These are phyloP conservation scores for Lordiphosa clarofinis DNA, from an alignment of 1,140 invertebrate species.

Conservation along the genomic window DNA sequence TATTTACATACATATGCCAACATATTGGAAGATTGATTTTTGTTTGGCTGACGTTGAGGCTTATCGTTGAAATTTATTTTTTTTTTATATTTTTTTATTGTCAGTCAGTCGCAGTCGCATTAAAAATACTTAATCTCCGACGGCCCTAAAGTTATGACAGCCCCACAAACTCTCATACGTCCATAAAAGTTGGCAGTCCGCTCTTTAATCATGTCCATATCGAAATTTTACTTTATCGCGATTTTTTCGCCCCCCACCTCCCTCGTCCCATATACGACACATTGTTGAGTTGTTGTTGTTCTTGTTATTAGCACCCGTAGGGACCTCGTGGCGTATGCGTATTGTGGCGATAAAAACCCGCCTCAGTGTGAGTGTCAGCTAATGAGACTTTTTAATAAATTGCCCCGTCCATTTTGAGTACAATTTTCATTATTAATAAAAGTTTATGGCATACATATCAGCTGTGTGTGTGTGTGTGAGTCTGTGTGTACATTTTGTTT, in stretches of 20 bases:
- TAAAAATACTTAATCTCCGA: slow-evolving; percentile 75
- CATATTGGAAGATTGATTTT: slow-evolving; percentile 72
- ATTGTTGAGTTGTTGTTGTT: slow-evolving; percentile 54
- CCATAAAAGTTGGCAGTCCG: slow-evolving; percentile 14
- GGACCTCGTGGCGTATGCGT: slow-evolving; percentile 66
- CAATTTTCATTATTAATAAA: slow-evolving; percentile 79
- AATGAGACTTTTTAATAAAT: slow-evolving; percentile 78
- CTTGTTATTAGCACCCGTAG: slow-evolving; percentile 76
- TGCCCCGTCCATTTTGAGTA: slow-evolving; percentile 69
- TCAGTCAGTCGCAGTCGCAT: slow-evolving; percentile 64
- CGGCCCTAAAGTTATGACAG: slow-evolving; percentile 55
- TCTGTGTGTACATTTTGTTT: slow-evolving; percentile 43
- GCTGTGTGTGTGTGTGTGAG: slow-evolving; percentile 18
- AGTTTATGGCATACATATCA: slow-evolving; percentile 72
- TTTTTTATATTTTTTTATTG: slow-evolving; percentile 55
- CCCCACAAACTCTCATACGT: slow-evolving; percentile 21
- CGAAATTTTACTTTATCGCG: slow-evolving; percentile 76
- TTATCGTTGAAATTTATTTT: slow-evolving; percentile 77
- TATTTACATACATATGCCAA: slow-evolving; percentile 25
- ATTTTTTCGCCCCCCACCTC: slow-evolving; percentile 25
- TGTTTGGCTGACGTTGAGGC: slow-evolving; percentile 49
- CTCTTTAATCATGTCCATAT: slow-evolving; percentile 71
- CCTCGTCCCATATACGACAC: slow-evolving; percentile 8
- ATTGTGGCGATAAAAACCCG: slow-evolving; percentile 65
- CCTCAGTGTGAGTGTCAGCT: slow-evolving; percentile 34